Evolutionary conservation across 1,140 invertebrate species (phyloP), one percentile per base, ranked within the genome.

Genomic region (Apocrypta bakeri): DNA sequence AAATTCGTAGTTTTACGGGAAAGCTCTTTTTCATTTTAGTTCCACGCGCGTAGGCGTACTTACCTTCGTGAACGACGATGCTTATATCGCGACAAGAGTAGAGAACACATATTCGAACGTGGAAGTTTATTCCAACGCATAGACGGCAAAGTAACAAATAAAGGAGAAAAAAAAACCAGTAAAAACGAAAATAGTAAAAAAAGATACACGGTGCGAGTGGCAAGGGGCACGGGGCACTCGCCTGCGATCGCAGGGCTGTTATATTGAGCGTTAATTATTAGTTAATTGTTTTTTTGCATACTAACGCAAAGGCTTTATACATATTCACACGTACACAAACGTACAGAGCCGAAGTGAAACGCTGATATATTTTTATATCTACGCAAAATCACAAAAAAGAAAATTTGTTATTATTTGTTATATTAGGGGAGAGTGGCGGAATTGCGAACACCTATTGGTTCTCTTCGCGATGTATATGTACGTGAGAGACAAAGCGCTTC

Each of bases 11-110:
- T 1, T 48, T 14, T 27, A 66, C n/a, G n/a, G n/a, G 31, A 74
- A 31, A 2, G 56, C n/a, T n/a, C n/a, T 40, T 61, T 76, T 76
- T 71, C 64, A 61, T 81, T 48, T 88, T 86, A 33, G 81, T 85
- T 86, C 86, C 84, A 85, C 87, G 87, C 87, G 84, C 84, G 85
- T 89, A 88, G 88, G 85, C 87, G 88, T 90, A 89, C 88, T 89
- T 90, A 89, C 84, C 79, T 83, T 85, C 87, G 88, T 85, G 76
- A 82, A 85, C 79, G 77, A 86, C 83, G 63, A 66, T 85, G 83
- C 85, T 86, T 84, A 56, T 56, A 88, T 83, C 82, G 78, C 79
- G 24, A 82, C 75, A 83, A 76, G 64, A 48, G 66, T 42, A 79
- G 31, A 33, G 40, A 48, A 25, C 40, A 25, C 40, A 56, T 79